Conservation (phyloP, 1,140 invertebrate genomes). For the Solenopsis invicta region DNA sequence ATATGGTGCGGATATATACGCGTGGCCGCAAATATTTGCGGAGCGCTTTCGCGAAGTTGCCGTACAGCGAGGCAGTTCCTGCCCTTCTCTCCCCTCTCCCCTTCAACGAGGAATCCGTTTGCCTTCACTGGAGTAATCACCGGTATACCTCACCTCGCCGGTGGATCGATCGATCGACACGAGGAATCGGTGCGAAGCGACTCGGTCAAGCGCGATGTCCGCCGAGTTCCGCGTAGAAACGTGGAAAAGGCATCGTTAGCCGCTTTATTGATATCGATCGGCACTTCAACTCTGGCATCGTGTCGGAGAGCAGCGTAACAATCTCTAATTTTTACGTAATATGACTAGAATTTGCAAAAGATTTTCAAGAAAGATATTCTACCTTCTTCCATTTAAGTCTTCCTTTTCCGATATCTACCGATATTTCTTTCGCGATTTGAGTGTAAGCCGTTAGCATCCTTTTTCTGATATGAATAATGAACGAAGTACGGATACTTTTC, state of each 20-base stretch:
- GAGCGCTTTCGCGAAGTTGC: conserved; percentile 60
- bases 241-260: conserved; percentile 9
- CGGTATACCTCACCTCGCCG: conserved; percentile 3
- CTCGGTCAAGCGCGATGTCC: conserved; percentile 1
- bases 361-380: not conserved
- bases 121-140: conserved; percentile 47
- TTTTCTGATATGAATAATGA: conserved; percentile 44
- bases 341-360: not conserved
- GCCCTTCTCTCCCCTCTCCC: too few relatives aligned
- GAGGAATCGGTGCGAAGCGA: conserved; percentile 13
- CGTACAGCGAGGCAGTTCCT: conserved; percentile 47
- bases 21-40: conserved; percentile 60
- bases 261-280: conserved; percentile 26
- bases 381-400: not conserved
- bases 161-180: conserved; percentile 34
- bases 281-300: not conserved
- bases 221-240: not conserved
- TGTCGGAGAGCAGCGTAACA: not conserved
- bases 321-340: not conserved
- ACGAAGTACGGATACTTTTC: conserved; percentile 26
- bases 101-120: conserved; percentile 42
- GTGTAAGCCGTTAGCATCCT: conserved; percentile 1
- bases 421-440: conserved; percentile 19
- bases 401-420: not conserved
- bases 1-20: conserved; percentile 21